Evolutionary conservation across 2,113 vertebrate species (phyloP), one percentile per base, ranked within the genome.

Genomic region (Bothrops jararaca): DNA sequence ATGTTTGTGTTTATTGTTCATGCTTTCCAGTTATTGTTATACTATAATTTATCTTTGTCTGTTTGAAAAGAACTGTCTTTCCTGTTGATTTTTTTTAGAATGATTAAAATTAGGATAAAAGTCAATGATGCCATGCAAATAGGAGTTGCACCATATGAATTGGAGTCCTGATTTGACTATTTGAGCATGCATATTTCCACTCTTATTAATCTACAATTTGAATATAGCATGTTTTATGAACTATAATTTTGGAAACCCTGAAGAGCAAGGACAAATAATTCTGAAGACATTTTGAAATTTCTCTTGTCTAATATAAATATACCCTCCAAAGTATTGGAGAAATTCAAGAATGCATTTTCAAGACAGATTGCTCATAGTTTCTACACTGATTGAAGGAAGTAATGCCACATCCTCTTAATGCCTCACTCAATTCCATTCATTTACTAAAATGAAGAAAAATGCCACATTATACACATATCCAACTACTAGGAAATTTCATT

Each of bases 1-100:
- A 24, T 57, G 42, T 24, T 92, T 94, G 18, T 0, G 8, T 95
- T 94, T 93, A 80, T 48, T 24, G 88, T 0, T 24, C 57, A 92
- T 22, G 34, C 86, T 93, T 74, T 42, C 91, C 9, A 24, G 12
- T 26, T 48, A 3, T 86, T 95, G 1, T 92, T 80, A 12, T 29
- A 48, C 48, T 39, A 45, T 69, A 0, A 4, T 56, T 15, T 54
- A 54, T 53, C n/a, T 92, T 88, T 64, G 45, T 5, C 0, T 0
- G 13, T 10, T 45, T 18, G 22, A 45, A 86, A 94, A 42, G 45
- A 54, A 85, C 7, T 89, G 57, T 89, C 53, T 93, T 94, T 93
- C 1, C 52, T 34, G 42, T 8, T 53, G 0, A 20, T 85, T 90
- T 91, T 93, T 53, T 11, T n/a, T 6, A 53, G 5, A 10, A 52